Base-by-base conservation (phyloP, 2,113 vertebrate genomes). In the Arizona elegans region DNA sequence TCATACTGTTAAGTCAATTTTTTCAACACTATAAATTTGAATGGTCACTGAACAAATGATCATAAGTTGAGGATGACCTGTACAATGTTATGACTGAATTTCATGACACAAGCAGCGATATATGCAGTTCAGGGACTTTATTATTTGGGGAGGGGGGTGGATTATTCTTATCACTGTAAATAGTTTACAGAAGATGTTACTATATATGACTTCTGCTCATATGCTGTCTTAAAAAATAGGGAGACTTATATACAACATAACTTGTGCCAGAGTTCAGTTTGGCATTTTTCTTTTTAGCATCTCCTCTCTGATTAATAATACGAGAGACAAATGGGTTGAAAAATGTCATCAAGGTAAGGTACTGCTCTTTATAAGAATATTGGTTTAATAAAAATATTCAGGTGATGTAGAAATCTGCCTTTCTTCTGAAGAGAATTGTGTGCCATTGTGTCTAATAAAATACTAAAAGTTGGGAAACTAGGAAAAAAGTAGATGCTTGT, bases 321-420 rank as follows among this genome's bases (percentile, higher is more conserved):
- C 92, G 29, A 93, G 95, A 95, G 50, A 56, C 87, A 90, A 90
- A 93, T 53, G 43, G 21, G 21, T 10, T 93, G n/a, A 89, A 95
- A 62, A 0, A 0, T 5, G 55, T 95, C 54, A 62, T n/a, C n/a
- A 91, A 93, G 55, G 29, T 92, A 93, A 91, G 92, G 26, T 2
- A 7, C 47, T 38, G 38, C 59, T 53, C 85, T 88, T 87, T 91
- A 53, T 81, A 33, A 33, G 75, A 47, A 70, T 29, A 92, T 90
- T 59, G 38, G 26, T 13, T 24, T 9, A 11, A 43, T 56, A 43
- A 53, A 62, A 70, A 38, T 4, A 26, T 92, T 58, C 85, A 10
- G 24, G 26, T 92, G 85, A 58, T 54, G 59, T 54, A 62, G 17
- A 58, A 58, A 33, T n/a, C 56, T 38, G 33, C 7, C 11, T 0